Base-by-base conservation (phyloP, 2,888 invertebrate species). In the Dicyrtomina minuta region DNA sequence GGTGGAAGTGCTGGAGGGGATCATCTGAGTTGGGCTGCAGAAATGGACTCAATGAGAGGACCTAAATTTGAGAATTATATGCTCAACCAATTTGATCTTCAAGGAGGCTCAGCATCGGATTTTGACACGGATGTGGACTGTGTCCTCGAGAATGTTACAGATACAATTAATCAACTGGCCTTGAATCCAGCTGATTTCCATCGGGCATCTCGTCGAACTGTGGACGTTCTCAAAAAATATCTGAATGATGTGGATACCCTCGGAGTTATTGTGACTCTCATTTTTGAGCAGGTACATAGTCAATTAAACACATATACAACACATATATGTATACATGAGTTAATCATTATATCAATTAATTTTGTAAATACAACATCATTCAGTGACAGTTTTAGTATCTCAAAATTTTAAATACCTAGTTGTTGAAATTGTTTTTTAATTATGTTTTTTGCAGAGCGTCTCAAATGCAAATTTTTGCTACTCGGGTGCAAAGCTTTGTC, bases 221-320 rank as follows among this genome's bases (percentile, higher is more conserved):
- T 70, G 0, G 72, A 73, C 59, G 69, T 74, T 17, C 70, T 77
- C 15, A 75, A 74, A 27, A 70, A 73, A 13, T 69, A 71, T 66
- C 51, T 75, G 22, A 62, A 22, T 33, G 75, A 77, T 49, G 61
- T 67, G 12, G 74, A 75, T 41, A 76, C 74, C 13, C 71, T 77
- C 10, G 76, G 73, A 26, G 72, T 76, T 15, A 72, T 75, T 26
- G 72, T 75, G 13, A 75, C 75, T 0, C 68, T 77, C 10, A 27
- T 77, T 12, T 70, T 75, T 20, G 77, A 76, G 62, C 75, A 77
- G 72, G 77, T 76, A n/a, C n/a, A n/a, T 61, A 56, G 26, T 20
- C 33, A 33, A 44, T 44, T 2, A 60, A 12, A n/a, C 4, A 60
- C 10, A 44, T 27, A 8, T 33, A 17, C 17, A 24, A 20, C 17